Percentiles rank a stretch among this genome's conserved stretches.
Conservation (phyloP, 2,113 vertebrate genomes). For the Nesogale talazaci region DNA sequence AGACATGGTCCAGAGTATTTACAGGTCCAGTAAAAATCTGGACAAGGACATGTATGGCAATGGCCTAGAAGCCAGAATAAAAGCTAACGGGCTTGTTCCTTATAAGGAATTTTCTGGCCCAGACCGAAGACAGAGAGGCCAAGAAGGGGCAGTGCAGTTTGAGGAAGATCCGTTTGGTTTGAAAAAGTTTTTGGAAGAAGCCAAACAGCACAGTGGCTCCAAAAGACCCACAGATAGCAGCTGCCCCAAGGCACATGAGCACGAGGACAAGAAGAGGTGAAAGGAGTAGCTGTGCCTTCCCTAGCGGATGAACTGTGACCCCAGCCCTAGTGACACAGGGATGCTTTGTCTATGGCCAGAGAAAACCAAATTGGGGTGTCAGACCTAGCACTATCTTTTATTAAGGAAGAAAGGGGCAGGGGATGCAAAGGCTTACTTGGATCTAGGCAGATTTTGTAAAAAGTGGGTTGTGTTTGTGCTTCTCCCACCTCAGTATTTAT, state of each 20-base stretch:
- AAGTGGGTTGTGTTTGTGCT: conserved; percentile 73
- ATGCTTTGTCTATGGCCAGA: conserved; percentile 57
- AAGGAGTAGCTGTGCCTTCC: conserved; percentile 90
- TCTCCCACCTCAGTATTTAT: conserved; percentile 65
- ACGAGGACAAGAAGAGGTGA: conserved; percentile 96
- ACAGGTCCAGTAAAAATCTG: conserved; percentile 95
- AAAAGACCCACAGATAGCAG: conserved; percentile 95
- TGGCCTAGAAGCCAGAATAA: conserved; percentile 95
- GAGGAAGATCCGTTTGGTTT: conserved; percentile 99
- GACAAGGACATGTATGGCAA: conserved; percentile 96
- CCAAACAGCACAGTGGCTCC: conserved; percentile 97
- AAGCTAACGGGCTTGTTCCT: conserved; percentile 95
- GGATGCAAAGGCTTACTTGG: conserved; percentile 58
- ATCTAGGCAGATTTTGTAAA: conserved; percentile 75
- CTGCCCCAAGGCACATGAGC: conserved; percentile 96
- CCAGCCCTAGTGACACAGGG: conserved; percentile 58
- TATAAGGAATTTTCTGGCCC: conserved; percentile 96
- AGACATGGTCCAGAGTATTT: conserved; percentile 97
- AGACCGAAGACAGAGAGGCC: conserved; percentile 90
- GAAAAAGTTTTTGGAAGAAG: conserved; percentile 99
- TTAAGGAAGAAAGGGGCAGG: conserved; percentile 54
- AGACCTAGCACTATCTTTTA: conserved; percentile 76
- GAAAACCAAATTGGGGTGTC: conserved; percentile 61
- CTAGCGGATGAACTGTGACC: conserved; percentile 70
- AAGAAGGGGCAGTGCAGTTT: conserved; percentile 97